Evolutionary conservation across 2,797 vertebrate genomes (phyloP), one percentile per base, ranked within the genome.

Genomic region (Peromyscus attwateri): DNA sequence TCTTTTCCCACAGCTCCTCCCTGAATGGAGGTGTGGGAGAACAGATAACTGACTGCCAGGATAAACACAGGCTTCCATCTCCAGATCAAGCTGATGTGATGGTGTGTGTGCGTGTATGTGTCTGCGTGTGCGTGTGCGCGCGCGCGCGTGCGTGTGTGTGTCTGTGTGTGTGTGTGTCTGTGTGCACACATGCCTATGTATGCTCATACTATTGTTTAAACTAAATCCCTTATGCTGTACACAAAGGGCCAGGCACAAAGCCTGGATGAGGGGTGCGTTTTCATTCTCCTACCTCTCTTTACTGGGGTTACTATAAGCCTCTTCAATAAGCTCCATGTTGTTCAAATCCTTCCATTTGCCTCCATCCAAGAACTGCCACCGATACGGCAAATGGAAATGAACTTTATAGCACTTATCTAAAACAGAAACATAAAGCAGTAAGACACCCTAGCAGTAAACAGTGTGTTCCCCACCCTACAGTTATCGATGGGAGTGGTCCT

Each of bases 361-460:
- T 81, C 98, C 98, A 1, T 98, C 97, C 76, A 93, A 98, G 91
- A 99, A 93, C 97, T 99, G 99, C 99, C 99, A 99, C 97, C 99
- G 99, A 97, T 99, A 99, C 0, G 99, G 99, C 97, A 99, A 98
- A 95, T 98, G 98, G 97, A 99, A 99, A 97, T 99, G 99, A 94
- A 98, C 98, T 68, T 98, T 98, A 71, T 97, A 98, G 96, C 99
- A 99, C 83, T 98, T 98, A 25, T 99, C 99, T 99, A 88, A 75
- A 98, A 92, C 64, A 97, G 40, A 90, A 95, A 97, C 46, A 95
- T 27, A 87, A 84, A 88, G 80, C 37, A 97, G 11, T 64, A 75
- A 95, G 66, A 96, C 23, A 73, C 12, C 29, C 23, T 94, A 49
- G 89, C 29, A 83, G 52, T 70, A 91, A 25, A 62, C 0, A 93